Percentiles rank a stretch among this genome's conserved stretches.
These are phyloP conservation scores for Bombylius discolor DNA, from an alignment of 2,888 invertebrate genomes.

Conservation along the genomic window DNA sequence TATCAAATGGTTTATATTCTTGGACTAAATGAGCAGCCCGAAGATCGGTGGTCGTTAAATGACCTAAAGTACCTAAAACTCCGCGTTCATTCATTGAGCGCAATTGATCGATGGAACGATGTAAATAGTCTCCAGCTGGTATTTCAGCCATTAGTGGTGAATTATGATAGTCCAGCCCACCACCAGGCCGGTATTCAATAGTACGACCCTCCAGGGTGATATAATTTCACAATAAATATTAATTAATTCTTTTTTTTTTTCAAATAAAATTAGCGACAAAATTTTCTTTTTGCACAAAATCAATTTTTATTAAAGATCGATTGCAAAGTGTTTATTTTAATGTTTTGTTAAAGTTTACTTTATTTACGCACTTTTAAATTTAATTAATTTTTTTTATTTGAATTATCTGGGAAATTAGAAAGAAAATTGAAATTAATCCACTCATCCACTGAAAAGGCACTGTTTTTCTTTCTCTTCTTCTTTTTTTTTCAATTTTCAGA, in stretches of 20 bases:
- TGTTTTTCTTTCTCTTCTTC: too few species aligned
- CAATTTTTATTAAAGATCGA: neutral
- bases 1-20: slow-evolving; percentile 36
- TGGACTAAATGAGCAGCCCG: slow-evolving; percentile 30
- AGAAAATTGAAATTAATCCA: too few species aligned
- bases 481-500: too few species aligned
- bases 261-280: neutral
- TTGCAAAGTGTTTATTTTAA: too few species aligned
- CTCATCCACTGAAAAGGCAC: too few species aligned
- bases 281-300: too few species aligned
- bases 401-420: too few species aligned
- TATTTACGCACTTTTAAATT: too few species aligned
- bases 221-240: neutral
- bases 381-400: too few species aligned
- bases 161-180: slow-evolving; percentile 43
- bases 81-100: slow-evolving; percentile 45
- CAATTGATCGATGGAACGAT: slow-evolving; percentile 52
- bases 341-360: too few species aligned
- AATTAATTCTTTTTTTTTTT: neutral
- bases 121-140: slow-evolving; percentile 48
- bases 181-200: slow-evolving; percentile 44
- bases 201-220: slow-evolving; percentile 42
- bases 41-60: slow-evolving; percentile 30
- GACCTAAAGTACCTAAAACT: slow-evolving; percentile 28
- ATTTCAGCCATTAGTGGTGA: slow-evolving; percentile 54